A percentile compares a stretch with the other conserved stretches of the same genome.
phyloP scores from a whole-genome alignment of 2,888 invertebrate species.

The Drosophila birchii region DNA sequence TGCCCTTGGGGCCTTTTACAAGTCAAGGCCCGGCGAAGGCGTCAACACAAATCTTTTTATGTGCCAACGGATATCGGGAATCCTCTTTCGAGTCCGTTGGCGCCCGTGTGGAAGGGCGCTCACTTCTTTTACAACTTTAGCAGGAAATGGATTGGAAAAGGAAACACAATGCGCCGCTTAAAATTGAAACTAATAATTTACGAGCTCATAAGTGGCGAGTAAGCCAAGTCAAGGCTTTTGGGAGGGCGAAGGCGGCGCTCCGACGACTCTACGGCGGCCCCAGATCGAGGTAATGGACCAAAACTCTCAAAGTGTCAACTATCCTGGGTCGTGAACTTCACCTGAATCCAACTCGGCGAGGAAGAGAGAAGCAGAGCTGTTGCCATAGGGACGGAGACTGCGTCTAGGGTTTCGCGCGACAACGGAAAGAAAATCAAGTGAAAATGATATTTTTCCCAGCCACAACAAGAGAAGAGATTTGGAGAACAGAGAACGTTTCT shows the following conservation, averaged over 20 bases:
- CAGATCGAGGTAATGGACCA: conserved; percentile 25
- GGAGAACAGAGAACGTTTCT: conserved; percentile 58
- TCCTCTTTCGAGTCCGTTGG: conserved; percentile 56
- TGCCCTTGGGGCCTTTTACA: conserved; percentile 43
- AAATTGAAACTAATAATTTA: conserved; percentile 68
- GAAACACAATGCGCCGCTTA: conserved; percentile 67
- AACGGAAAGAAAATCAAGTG: conserved; percentile 61
- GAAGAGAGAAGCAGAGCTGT: background rate
- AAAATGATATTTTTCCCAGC: conserved; percentile 69
- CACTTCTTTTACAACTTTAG: conserved; percentile 71
- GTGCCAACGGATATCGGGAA: conserved; percentile 65
- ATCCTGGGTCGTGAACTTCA: conserved; percentile 39
- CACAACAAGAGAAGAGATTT: conserved; percentile 9
- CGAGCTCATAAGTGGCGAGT: conserved; percentile 74
- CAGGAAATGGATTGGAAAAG: conserved; percentile 66
- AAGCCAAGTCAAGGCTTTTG: conserved; percentile 54
- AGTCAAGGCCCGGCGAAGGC: conserved; percentile 55
- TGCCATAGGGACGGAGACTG: conserved; percentile 1
- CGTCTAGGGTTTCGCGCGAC: conserved; percentile 60
- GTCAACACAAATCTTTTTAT: conserved; percentile 73
- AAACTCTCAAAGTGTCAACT: conserved; percentile 38
- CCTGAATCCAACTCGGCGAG: conserved; percentile 20
- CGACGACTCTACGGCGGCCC: conserved; percentile 30
- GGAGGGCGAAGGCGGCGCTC: background rate
- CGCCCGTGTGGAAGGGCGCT: conserved; percentile 26